A percentile compares a stretch with the other conserved stretches of the same genome.
Evolutionary conservation across 2,113 vertebrate genomes (phyloP).

Genomic region (Morone saxatilis): DNA sequence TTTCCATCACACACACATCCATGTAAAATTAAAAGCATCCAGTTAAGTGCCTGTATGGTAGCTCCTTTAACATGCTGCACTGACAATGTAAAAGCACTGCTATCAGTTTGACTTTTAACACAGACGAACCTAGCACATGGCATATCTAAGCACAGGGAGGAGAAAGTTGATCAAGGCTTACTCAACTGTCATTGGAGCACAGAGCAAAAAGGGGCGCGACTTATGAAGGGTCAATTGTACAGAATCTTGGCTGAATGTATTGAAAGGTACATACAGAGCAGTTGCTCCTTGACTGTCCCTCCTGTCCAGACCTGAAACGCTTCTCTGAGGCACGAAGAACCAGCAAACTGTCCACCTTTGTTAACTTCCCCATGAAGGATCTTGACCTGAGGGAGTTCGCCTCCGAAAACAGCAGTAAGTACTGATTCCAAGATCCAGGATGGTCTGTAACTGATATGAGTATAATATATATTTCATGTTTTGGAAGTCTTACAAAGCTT

Average conservation of each 20-base stretch:
- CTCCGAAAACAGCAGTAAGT: conserved; percentile 95
- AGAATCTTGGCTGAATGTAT: not conserved
- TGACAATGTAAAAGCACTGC: not conserved
- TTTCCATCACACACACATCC: not conserved
- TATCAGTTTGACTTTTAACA: no score
- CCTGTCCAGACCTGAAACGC: conserved; percentile 92
- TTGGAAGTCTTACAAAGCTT: not conserved
- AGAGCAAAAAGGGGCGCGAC: no score
- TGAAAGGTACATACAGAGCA: not conserved
- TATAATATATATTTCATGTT: not conserved
- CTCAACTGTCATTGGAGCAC: no score
- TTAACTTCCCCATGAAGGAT: conserved; percentile 96
- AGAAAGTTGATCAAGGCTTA: no score
- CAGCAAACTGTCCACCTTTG: conserved; percentile 97
- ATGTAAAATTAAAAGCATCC: not conserved
- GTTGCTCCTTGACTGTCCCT: conserved; percentile 83
- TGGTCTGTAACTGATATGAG: not conserved
- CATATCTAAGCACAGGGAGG: no score
- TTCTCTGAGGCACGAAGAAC: conserved; percentile 97
- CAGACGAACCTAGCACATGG: no score
- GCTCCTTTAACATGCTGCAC: not conserved
- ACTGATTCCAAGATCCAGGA: no score
- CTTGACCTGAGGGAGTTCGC: conserved; percentile 97
- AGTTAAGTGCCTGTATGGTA: no score
- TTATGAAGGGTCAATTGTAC: no score